phyloP scores from a whole-genome alignment of 2,797 vertebrate species.

The Anas bernieri region DNA sequence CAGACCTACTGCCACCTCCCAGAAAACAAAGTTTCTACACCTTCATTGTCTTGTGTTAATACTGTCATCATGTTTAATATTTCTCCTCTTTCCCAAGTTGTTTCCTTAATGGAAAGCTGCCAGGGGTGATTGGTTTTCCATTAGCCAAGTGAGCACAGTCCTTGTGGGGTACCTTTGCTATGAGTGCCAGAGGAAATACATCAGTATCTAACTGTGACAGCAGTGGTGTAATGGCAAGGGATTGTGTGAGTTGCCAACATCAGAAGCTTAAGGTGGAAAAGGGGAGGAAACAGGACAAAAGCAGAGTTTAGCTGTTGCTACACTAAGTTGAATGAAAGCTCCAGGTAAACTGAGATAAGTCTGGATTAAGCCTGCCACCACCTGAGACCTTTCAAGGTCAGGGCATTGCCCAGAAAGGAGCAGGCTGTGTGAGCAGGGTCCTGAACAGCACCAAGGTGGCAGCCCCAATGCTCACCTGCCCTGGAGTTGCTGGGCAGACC shows the following conservation, averaged over 20 bases:
- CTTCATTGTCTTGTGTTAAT: not conserved
- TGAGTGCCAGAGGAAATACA: not conserved
- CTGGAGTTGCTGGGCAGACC: not conserved
- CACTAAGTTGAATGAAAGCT: not conserved
- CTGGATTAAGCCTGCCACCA: not conserved
- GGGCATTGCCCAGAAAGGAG: not conserved
- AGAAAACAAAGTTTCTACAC: not conserved
- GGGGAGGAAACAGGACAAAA: not conserved
- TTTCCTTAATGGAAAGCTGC: not conserved
- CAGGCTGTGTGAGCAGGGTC: not conserved
- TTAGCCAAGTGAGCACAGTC: not conserved
- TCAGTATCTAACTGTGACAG: not conserved
- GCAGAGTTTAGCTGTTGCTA: not conserved
- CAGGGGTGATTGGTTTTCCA: not conserved
- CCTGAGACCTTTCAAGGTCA: not conserved
- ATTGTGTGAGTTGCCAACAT: not conserved
- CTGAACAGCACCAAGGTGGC: not conserved
- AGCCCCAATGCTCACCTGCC: not conserved
- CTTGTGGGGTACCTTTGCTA: not conserved
- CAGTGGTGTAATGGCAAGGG: not conserved
- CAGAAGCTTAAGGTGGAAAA: not conserved
- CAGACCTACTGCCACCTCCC: not conserved
- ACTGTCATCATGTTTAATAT: accelerated
- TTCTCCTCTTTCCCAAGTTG: not conserved
- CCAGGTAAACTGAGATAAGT: not conserved